Conservation (phyloP, 2,888 invertebrate genomes). For the Chaitophorus viminalis region DNA sequence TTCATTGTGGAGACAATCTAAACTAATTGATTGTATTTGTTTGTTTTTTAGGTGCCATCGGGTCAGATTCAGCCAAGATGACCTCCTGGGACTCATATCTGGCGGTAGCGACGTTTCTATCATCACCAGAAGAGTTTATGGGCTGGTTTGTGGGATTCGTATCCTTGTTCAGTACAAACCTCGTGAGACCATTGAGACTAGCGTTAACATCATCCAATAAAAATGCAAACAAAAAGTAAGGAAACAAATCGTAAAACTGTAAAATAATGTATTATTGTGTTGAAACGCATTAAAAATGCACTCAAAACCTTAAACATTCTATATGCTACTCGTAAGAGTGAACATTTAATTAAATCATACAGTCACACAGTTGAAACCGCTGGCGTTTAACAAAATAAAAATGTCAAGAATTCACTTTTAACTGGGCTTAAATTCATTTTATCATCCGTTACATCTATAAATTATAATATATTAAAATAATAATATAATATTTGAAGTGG, state of each 20-base stretch:
- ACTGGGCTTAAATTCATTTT: too few relatives aligned
- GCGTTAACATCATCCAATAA: conserved; percentile 55
- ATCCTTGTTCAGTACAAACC: conserved; percentile 50
- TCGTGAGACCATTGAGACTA: conserved; percentile 46
- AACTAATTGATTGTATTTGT: not conserved
- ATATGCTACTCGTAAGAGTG: not conserved
- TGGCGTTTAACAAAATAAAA: not conserved
- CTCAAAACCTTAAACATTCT: not conserved
- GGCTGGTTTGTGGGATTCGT: conserved; percentile 61
- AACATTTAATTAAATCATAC: not conserved
- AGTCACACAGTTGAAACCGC: too few relatives aligned
- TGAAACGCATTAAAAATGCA: not conserved
- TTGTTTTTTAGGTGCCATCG: conserved; percentile 40
- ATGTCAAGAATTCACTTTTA: too few relatives aligned
- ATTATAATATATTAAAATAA: too few relatives aligned
- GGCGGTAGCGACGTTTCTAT: conserved; percentile 54
- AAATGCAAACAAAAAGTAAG: conserved; percentile 53
- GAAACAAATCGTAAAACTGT: not conserved
- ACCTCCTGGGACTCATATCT: conserved; percentile 61
- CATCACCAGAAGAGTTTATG: conserved; percentile 61
- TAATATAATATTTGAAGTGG: too few relatives aligned
- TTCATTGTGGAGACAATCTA: not conserved
- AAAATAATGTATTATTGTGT: not conserved
- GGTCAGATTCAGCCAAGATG: conserved; percentile 57
- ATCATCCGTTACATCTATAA: not conserved